Evolutionary conservation across 1,140 invertebrate species (phyloP).

Genomic region (Protaetia brevitarsis): DNA sequence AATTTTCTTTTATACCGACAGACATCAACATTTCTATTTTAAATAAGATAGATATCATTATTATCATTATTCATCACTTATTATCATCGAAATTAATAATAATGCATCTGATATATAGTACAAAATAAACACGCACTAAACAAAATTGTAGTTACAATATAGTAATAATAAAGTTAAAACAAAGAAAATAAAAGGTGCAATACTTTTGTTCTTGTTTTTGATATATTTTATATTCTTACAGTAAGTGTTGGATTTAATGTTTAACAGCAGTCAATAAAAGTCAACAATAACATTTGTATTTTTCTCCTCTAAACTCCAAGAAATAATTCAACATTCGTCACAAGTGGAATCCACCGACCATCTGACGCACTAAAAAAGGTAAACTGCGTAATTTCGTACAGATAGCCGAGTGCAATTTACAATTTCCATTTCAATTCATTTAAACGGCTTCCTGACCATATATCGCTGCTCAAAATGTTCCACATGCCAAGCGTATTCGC

Average conservation of each 20-base stretch:
- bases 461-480: constrained; percentile 9
- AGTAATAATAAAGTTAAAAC: no score
- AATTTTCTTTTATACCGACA: no score
- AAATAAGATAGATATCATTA: no score
- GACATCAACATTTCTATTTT: neutral
- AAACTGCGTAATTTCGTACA: constrained; percentile 9
- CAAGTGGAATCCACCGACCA: neutral
- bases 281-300: neutral
- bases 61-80: no score
- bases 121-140: no score
- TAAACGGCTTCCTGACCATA: constrained; percentile 10
- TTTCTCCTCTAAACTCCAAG: neutral
- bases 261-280: neutral
- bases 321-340: neutral
- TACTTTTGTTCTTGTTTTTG: no score
- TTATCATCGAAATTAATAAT: no score
- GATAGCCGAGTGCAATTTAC: constrained; percentile 1
- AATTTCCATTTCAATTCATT: constrained; percentile 18
- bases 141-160: no score
- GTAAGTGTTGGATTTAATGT: neutral
- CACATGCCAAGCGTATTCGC: constrained; percentile 4
- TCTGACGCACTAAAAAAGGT: constrained; percentile 7
- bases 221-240: neutral
- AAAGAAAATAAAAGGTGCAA: no score
- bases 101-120: no score